These are phyloP conservation scores for Chloromyia formosa DNA, from an alignment of 2,888 invertebrate genomes.

Conservation along the genomic window DNA sequence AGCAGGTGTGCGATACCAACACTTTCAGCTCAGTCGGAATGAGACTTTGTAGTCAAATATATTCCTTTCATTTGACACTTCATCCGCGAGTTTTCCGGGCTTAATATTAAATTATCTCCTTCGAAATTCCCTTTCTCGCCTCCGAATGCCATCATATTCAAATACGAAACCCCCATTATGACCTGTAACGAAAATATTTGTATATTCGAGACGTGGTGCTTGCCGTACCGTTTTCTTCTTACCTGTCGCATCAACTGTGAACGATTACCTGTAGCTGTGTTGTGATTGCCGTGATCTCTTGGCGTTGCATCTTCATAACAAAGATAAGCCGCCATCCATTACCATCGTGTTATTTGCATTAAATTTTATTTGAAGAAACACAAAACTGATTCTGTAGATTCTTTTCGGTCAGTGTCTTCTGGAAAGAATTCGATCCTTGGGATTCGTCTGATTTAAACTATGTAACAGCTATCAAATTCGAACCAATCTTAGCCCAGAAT, in stretches of 20 bases:
- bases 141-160: slow-evolving; percentile 36
- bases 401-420: neutral
- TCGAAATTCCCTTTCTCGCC: slow-evolving; percentile 38
- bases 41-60: neutral
- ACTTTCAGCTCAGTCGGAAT: neutral
- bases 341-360: slow-evolving; percentile 45
- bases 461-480: too few species aligned
- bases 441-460: too few species aligned
- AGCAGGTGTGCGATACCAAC: slow-evolving; percentile 32
- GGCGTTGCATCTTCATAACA: slow-evolving; percentile 41
- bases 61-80: neutral
- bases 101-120: slow-evolving; percentile 34
- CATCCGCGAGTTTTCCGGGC: slow-evolving; percentile 10
- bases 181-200: slow-evolving; percentile 46
- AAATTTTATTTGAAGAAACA: slow-evolving; percentile 43
- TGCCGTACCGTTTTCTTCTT: neutral
- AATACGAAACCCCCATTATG: slow-evolving; percentile 42
- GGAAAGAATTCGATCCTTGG: too few species aligned
- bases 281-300: slow-evolving; percentile 21
- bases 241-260: slow-evolving; percentile 5
- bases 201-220: slow-evolving; percentile 8
- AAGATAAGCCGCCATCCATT: slow-evolving; percentile 48
- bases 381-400: slow-evolving; percentile 45
- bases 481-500: too few species aligned
- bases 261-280: slow-evolving; percentile 34